Base-by-base conservation (phyloP, 1,140 invertebrate species). In the Trialeurodes vaporariorum region DNA sequence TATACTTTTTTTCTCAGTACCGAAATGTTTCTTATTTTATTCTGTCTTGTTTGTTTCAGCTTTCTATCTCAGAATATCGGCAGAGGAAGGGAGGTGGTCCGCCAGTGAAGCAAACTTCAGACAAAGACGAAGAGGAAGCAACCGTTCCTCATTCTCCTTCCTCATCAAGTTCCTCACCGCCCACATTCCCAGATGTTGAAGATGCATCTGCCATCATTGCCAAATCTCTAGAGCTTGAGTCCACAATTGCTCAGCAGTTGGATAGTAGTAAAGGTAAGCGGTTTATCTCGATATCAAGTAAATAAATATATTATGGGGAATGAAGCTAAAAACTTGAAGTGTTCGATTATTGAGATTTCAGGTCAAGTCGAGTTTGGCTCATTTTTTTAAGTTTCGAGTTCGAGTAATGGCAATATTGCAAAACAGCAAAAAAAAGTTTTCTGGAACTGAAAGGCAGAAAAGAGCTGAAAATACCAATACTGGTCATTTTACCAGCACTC, bases 1-100 rank as follows among this genome's bases (percentile, higher is more conserved):
- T n/a, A n/a, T n/a, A n/a, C n/a, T n/a, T n/a, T n/a, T n/a, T n/a
- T n/a, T n/a, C n/a, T n/a, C n/a, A n/a, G n/a, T n/a, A n/a, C n/a
- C n/a, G n/a, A n/a, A n/a, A n/a, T n/a, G n/a, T n/a, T n/a, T n/a
- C n/a, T n/a, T n/a, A n/a, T n/a, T n/a, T n/a, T n/a, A n/a, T n/a
- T n/a, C n/a, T n/a, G n/a, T n/a, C n/a, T n/a, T n/a, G n/a, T n/a
- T n/a, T n/a, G n/a, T n/a, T 81, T 1, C 67, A 89, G 87, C 78
- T 89, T 12, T 88, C 86, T 11, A 84, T 89, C 73, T 83, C 85
- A 13, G 87, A 89, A 71, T 89, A 89, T 73, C 80, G 86, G 23
- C 84, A 86, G 73, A 79, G 87, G 23, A 86, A 86, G 68, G 82
- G 84, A 71, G 77, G 82, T 24, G 17, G 17, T 49, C 5, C 34